A percentile compares a stretch with the other conserved stretches of the same genome.
phyloP scores from a whole-genome alignment of 2,888 invertebrate genomes.

The Stratiomys singularior region DNA sequence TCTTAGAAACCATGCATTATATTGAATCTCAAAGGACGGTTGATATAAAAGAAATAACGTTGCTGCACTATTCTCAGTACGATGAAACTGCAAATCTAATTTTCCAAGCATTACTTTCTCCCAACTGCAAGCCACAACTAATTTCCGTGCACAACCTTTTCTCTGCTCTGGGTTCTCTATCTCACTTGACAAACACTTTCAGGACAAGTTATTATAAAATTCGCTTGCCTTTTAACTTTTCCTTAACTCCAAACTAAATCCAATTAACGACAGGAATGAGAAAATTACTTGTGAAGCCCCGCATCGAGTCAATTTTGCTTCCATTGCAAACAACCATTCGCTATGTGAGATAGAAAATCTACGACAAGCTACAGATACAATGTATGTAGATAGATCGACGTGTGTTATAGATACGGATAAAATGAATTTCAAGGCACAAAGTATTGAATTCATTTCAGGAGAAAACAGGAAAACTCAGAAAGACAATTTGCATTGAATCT shows the following conservation, averaged over 20 bases:
- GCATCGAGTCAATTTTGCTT: slow-evolving; percentile 18
- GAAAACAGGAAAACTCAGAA: too few relatives aligned
- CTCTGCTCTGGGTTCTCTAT: too few relatives aligned
- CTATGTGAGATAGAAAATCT: neutral
- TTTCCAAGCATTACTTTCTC: neutral
- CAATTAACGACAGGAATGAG: slow-evolving; percentile 19
- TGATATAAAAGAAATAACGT: too few relatives aligned
- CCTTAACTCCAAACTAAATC: neutral
- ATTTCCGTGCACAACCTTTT: neutral
- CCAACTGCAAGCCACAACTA: neutral
- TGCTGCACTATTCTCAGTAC: neutral
- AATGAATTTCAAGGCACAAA: too few relatives aligned
- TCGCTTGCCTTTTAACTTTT: slow-evolving; percentile 25
- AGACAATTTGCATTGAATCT: slow-evolving; percentile 11
- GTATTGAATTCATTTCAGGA: too few relatives aligned
- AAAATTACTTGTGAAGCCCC: slow-evolving; percentile 30
- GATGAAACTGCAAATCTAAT: neutral
- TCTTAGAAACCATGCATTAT: too few relatives aligned
- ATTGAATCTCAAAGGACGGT: too few relatives aligned
- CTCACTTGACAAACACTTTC: neutral
- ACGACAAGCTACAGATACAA: neutral
- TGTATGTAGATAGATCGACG: neutral
- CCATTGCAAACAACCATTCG: neutral
- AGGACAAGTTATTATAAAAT: slow-evolving; percentile 13
- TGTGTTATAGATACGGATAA: neutral